Evolutionary conservation across 2,888 invertebrate genomes (phyloP).

Genomic region (Alviniconcha strummeri): DNA sequence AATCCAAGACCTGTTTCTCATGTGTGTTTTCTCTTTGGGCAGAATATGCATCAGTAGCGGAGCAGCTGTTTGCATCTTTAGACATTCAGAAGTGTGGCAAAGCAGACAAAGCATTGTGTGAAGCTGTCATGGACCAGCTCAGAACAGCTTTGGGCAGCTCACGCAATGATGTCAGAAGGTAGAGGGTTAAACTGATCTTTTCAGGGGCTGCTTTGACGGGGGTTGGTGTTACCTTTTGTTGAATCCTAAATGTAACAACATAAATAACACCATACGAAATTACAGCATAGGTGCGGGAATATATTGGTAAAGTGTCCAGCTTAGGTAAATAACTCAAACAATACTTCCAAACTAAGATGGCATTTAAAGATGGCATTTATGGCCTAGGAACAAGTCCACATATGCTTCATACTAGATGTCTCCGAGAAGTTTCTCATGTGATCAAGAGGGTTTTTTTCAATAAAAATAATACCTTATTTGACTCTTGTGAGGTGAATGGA

Average conservation of each 20-base stretch:
- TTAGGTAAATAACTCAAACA: not conserved
- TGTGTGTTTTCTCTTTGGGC: conserved; percentile 10
- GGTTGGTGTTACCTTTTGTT: not conserved
- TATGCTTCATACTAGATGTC: no score
- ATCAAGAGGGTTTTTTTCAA: no score
- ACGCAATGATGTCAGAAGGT: conserved; percentile 56
- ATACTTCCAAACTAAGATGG: no score
- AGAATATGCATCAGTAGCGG: conserved; percentile 63
- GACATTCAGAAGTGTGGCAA: conserved; percentile 61
- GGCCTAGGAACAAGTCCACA: no score
- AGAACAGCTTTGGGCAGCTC: conserved; percentile 57
- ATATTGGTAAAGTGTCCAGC: not conserved
- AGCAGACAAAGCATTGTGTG: conserved; percentile 63
- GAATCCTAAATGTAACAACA: not conserved
- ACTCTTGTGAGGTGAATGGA: no score
- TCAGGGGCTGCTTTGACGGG: not conserved
- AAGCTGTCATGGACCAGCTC: conserved; percentile 62
- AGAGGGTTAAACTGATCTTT: conserved; percentile 1
- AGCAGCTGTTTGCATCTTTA: conserved; percentile 55
- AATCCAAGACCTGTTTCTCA: no score
- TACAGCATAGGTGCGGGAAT: not conserved
- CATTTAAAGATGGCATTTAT: no score
- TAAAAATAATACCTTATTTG: no score
- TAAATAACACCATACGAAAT: not conserved
- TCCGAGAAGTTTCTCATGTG: no score